Evolutionary conservation across 2,888 invertebrate species (phyloP).

Genomic region (Entomobrya multifasciata): DNA sequence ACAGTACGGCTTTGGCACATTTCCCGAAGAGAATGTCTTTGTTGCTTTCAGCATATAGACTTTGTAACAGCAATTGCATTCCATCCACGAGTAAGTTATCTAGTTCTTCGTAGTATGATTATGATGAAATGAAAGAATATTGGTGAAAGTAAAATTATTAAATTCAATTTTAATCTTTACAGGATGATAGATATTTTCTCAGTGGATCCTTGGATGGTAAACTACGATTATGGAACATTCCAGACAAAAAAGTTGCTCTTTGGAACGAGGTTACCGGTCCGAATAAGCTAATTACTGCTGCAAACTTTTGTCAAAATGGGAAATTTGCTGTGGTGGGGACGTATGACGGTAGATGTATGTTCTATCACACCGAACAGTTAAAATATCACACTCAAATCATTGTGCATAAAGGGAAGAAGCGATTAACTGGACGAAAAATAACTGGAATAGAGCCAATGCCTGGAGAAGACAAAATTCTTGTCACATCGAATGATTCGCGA

Average conservation of each 20-base stretch:
- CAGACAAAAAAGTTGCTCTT: slow-evolving; percentile 98
- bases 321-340: slow-evolving; percentile 81
- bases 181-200: slow-evolving; percentile 91
- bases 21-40: slow-evolving; percentile 97
- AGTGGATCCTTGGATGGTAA: slow-evolving; percentile 99
- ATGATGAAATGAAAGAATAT: too few relatives aligned
- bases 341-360: slow-evolving; percentile 98
- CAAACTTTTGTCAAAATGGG: slow-evolving; percentile 90
- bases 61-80: slow-evolving; percentile 99
- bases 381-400: slow-evolving; percentile 99
- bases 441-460: slow-evolving; percentile 99
- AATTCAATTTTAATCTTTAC: slow-evolving; percentile 73
- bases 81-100: slow-evolving; percentile 89
- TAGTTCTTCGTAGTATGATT: too few relatives aligned
- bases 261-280: slow-evolving; percentile 99
- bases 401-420: slow-evolving; percentile 96
- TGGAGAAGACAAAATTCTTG: slow-evolving; percentile 93
- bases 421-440: slow-evolving; percentile 96
- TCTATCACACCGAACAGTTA: slow-evolving; percentile 98
- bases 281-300: slow-evolving; percentile 96
- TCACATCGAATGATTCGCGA: slow-evolving; percentile 98
- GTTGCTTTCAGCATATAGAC: slow-evolving; percentile 99
- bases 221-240: slow-evolving; percentile 99
- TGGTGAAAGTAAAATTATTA: too few relatives aligned
- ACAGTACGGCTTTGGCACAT: slow-evolving; percentile 99